A percentile compares a stretch with the other conserved stretches of the same genome.
Conservation (phyloP, 1,140 invertebrate genomes). For the Scylla paramamosain region DNA sequence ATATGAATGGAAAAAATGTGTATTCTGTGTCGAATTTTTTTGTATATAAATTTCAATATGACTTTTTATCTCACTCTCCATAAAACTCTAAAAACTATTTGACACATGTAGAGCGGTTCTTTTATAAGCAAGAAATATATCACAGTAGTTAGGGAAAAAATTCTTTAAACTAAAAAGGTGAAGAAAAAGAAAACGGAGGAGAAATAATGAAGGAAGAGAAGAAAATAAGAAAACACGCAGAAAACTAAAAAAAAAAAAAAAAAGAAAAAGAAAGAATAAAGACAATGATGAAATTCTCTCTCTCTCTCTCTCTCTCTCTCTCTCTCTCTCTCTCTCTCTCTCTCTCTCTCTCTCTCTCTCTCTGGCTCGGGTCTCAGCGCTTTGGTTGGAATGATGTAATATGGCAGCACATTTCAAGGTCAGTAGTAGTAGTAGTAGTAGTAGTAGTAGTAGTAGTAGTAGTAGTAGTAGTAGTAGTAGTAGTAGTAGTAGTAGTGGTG, state of each 20-base stretch:
- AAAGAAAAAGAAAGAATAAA: no score
- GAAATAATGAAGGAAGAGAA: neutral
- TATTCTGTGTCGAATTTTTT: no score
- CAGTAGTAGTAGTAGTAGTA: neutral
- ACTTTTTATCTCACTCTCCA: no score
- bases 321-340: neutral
- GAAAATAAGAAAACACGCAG: neutral
- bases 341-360: neutral
- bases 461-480: constrained; percentile 23
- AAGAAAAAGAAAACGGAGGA: neutral
- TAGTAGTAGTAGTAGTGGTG: neutral
- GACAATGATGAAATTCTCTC: neutral
- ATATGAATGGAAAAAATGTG: no score
- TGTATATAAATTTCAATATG: no score
- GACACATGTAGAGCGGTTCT: no score
- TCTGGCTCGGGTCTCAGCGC: neutral
- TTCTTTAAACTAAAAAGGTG: neutral
- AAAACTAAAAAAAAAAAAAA: no score
- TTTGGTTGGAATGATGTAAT: no score
- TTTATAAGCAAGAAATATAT: no score
- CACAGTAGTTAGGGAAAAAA: no score
- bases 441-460: constrained; percentile 22
- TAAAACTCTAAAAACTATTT: no score
- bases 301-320: constrained; percentile 7
- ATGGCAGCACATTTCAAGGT: no score